Conservation (phyloP, 1,140 invertebrate genomes). For the Kradibia gibbosae region DNA sequence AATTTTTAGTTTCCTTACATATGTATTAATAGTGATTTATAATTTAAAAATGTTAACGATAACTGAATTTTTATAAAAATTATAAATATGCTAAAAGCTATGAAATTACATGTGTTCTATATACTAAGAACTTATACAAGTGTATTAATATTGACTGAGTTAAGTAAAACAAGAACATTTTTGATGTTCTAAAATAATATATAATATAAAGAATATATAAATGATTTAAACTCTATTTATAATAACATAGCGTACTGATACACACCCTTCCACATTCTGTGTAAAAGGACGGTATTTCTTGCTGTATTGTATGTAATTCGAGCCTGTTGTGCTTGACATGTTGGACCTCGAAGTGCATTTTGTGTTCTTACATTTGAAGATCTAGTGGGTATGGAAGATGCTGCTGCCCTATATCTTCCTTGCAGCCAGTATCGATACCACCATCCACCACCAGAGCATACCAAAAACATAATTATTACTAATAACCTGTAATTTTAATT, state of each 20-base stretch:
- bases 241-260: slow-evolving; percentile 11
- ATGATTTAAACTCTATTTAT: not conserved
- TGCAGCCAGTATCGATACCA: slow-evolving; percentile 74
- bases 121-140: too few species aligned
- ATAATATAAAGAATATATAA: too few species aligned
- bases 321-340: slow-evolving; percentile 68
- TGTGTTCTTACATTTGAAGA: slow-evolving; percentile 62
- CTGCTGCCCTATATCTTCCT: slow-evolving; percentile 67
- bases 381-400: slow-evolving; percentile 63
- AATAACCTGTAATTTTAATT: slow-evolving; percentile 66
- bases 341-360: slow-evolving; percentile 60
- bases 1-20: too few species aligned
- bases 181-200: too few species aligned
- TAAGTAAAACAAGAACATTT: too few species aligned
- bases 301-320: slow-evolving; percentile 70
- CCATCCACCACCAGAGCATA: slow-evolving; percentile 74
- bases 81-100: too few species aligned
- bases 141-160: too few species aligned
- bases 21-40: too few species aligned
- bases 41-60: too few species aligned
- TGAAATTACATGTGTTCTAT: too few species aligned
- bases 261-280: slow-evolving; percentile 71
- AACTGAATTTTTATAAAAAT: too few species aligned
- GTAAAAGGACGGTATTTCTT: slow-evolving; percentile 70
- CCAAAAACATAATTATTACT: slow-evolving; percentile 73